Evolutionary conservation across 2,888 invertebrate species (phyloP).

Genomic region (Meiosimyza decipiens): DNA sequence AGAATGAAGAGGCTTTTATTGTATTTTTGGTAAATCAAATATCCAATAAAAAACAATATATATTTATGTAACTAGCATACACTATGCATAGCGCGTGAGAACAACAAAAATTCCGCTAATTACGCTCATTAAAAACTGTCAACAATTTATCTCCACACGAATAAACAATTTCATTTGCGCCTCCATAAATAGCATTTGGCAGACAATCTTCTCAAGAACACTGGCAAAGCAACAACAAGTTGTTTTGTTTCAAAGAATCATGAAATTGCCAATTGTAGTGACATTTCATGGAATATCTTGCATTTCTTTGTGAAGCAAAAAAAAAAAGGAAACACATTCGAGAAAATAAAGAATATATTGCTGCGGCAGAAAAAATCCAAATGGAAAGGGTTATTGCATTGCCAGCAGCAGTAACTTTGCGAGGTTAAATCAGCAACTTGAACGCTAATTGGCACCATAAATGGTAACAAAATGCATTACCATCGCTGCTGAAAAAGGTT

Average conservation of each 20-base stretch:
- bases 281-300: conserved; percentile 31
- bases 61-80: too few relatives aligned
- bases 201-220: not conserved
- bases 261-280: conserved; percentile 36
- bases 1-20: too few relatives aligned
- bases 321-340: not conserved
- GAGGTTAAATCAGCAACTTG: not conserved
- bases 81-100: too few relatives aligned
- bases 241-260: conserved; percentile 21
- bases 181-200: conserved; percentile 58
- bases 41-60: too few relatives aligned
- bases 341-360: conserved; percentile 7
- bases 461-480: conserved; percentile 45
- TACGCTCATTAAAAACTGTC: conserved; percentile 38
- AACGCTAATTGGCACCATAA: conserved; percentile 61
- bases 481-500: conserved; percentile 15
- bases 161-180: conserved; percentile 59
- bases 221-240: not conserved
- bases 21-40: too few relatives aligned
- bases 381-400: conserved; percentile 26
- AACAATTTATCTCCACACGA: conserved; percentile 42
- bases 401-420: not conserved
- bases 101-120: conserved; percentile 10
- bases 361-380: not conserved
- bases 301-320: conserved; percentile 5